Evolutionary conservation across 2,113 vertebrate genomes (phyloP).

Genomic region (Cottus gobio): DNA sequence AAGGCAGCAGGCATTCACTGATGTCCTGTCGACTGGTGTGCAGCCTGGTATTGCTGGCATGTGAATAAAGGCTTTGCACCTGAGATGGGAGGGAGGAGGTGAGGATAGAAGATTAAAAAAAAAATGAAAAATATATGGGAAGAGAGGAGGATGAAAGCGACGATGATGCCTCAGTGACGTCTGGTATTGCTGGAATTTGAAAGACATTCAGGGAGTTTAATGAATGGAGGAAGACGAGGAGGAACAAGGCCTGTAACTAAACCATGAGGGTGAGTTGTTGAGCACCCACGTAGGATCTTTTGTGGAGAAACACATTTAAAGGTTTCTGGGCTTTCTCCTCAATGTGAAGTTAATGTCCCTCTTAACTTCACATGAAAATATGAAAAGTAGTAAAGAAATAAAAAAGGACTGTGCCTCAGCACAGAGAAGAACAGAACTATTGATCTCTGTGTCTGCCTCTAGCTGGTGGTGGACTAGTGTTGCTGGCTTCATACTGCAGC

Average conservation of each 20-base stretch:
- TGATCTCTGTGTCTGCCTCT: slow-evolving; percentile 26
- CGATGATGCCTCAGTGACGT: slow-evolving; percentile 10
- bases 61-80: slow-evolving; percentile 33
- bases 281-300: neutral
- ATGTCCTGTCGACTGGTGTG: slow-evolving; percentile 40
- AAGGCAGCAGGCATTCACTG: slow-evolving; percentile 11
- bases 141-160: slow-evolving; percentile 16
- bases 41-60: slow-evolving; percentile 39
- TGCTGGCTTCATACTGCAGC: slow-evolving; percentile 56
- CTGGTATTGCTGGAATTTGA: slow-evolving; percentile 47
- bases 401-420: neutral
- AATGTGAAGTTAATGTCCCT: too few relatives aligned
- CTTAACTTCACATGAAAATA: neutral
- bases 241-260: neutral
- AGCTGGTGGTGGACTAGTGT: slow-evolving; percentile 44
- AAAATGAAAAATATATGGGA: neutral
- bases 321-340: too few relatives aligned
- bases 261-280: neutral
- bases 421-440: slow-evolving; percentile 29
- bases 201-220: slow-evolving; percentile 1
- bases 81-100: slow-evolving; percentile 8
- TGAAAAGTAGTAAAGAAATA: neutral
- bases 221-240: neutral
- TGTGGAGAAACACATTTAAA: neutral
- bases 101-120: slow-evolving; percentile 18